These are phyloP conservation scores for Morbakka virulenta DNA, from an alignment of 30 jellyfish, hydroid and myxozoan species.

Conservation along the genomic window DNA sequence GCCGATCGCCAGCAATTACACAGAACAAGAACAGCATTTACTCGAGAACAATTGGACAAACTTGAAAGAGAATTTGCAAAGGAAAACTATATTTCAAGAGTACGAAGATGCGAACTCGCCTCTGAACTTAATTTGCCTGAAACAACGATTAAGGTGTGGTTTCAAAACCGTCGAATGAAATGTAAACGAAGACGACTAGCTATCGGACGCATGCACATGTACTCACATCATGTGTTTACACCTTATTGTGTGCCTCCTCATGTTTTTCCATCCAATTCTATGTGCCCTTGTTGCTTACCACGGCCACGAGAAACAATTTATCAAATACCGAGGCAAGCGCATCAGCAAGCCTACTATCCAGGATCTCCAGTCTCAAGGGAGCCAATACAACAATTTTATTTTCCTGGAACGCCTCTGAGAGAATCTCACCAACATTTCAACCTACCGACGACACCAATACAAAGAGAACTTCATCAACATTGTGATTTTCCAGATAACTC, in stretches of 20 bases:
- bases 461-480: no score
- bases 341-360: no score
- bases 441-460: no score
- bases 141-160: slow-evolving; percentile 86
- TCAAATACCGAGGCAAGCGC: neutral
- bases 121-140: slow-evolving; percentile 78
- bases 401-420: no score
- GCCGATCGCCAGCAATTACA: slow-evolving; percentile 58
- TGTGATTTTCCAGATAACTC: no score
- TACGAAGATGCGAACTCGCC: slow-evolving; percentile 80
- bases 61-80: slow-evolving; percentile 76
- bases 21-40: slow-evolving; percentile 88
- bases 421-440: no score
- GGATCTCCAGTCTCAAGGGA: no score
- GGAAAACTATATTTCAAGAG: slow-evolving; percentile 83
- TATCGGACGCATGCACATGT: slow-evolving; percentile 58
- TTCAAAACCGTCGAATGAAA: slow-evolving; percentile 79
- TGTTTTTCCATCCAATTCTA: slow-evolving; percentile 42
- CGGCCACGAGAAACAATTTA: slow-evolving; percentile 26
- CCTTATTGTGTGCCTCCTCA: slow-evolving; percentile 37
- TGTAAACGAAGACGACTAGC: slow-evolving; percentile 71
- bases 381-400: no score
- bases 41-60: slow-evolving; percentile 79
- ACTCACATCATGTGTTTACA: slow-evolving; percentile 43
- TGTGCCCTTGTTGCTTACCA: slow-evolving; percentile 71